Evolutionary conservation across 2,888 invertebrate genomes (phyloP), one percentile per base, ranked within the genome.

Genomic region (Tromatobia lineatoria): DNA sequence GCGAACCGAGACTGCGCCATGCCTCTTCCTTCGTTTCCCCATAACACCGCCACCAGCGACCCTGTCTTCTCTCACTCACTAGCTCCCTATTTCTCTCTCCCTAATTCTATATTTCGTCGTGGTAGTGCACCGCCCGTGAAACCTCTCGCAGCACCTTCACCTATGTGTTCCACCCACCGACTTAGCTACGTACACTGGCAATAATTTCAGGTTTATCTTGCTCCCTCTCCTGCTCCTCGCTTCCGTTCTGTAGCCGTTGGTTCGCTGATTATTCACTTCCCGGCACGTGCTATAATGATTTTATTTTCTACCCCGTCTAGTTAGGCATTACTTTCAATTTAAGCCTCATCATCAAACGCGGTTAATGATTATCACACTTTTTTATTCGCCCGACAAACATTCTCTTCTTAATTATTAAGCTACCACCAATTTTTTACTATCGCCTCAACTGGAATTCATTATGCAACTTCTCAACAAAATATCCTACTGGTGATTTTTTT

Each of bases 1-100:
- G 90, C 88, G 87, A 89, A 89, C 89, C 88, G 91, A 91, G 91
- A 91, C 91, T 91, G 91, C 91, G 91, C 91, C 89, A 87, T 50
- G 70, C 76, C 79, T 83, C 82, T 73, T 64, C 59, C 69, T 71
- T 66, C 73, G 77, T 52, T 86, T 87, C 87, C 88, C 89, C 89
- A 90, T 90, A 89, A 89, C 88, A 88, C 90, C 86, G 85, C 86
- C 86, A 86, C 83, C 88, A 20, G 85, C 88, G 85, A 76, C 85
- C 89, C 81, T 81, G 85, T 34, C 34, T 29, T 18, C 61, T 34
- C 29, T 34, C 59, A 10, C 29, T 29, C 25, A 13, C 57, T 23
- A 20, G 6, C 10, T 61, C 61, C n/a, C 61, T 1, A 15, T 15
- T 25, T 29, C 29, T 25, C 57, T 13, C 57, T 25, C 57, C 25